Evolutionary conservation across 2,888 invertebrate species (phyloP), one percentile per base, ranked within the genome.

Genomic region (Mesorhabditis spiculigera): DNA sequence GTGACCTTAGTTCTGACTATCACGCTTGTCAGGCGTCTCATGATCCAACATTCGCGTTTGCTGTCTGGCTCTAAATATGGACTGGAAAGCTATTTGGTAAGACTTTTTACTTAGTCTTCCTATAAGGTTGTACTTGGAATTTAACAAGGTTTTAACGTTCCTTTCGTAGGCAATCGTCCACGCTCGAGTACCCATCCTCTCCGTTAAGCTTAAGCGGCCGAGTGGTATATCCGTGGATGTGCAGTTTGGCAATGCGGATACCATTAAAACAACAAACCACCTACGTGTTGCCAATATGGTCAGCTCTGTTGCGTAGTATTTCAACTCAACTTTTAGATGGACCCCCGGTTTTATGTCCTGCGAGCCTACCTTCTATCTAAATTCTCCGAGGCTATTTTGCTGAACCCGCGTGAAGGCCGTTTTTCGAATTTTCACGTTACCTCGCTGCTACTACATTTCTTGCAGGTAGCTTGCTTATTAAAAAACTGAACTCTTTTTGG

Each of bases 341-440:
- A 50, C 58, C 58, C 8, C n/a, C 58, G 58, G 8, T 50, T 50
- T 13, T 50, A 13, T n/a, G n/a, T 50, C 10, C 58, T 50, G 8
- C 58, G 58, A 50, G n/a, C n/a, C 58, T n/a, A 50, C n/a, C 58
- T 50, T n/a, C n/a, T 50, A 10, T 13, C 8, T 13, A 50, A 10
- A n/a, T n/a, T 50, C 10, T 13, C 58, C n/a, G 58, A 50, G 58
- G n/a, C 8, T n/a, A n/a, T 10, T 13, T 50, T 50, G 58, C 58
- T 50, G n/a, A n/a, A 10, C 8, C n/a, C 58, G 8, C 58, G n/a
- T 13, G 58, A 50, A 50, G 58, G 58, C 8, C 8, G 58, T 13
- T 50, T 50, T n/a, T 50, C 58, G 58, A 50, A n/a, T 50, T 50
- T 50, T 50, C 58, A 50, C 58, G 58, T 50, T n/a, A 50, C 58